A percentile compares a stretch with the other conserved stretches of the same genome.
phyloP scores from a whole-genome alignment of 2,113 vertebrate species.

The Petaurus breviceps region DNA sequence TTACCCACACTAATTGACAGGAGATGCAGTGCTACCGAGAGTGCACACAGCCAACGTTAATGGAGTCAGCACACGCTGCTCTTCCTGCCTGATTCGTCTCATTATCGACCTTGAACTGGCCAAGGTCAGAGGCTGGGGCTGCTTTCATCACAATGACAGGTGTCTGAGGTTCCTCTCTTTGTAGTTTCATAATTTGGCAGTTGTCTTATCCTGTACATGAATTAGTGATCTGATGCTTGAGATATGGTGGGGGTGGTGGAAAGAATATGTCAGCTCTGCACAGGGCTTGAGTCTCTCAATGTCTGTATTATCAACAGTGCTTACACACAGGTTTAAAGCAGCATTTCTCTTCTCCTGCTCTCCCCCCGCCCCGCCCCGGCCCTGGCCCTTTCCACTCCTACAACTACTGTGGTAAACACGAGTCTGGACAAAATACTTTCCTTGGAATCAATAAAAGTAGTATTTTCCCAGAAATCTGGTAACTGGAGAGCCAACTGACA shows the following conservation, averaged over 20 bases:
- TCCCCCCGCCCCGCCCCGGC: not conserved
- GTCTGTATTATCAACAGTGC: constrained; percentile 32
- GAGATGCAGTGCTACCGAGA: constrained; percentile 82
- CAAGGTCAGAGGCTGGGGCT: constrained; percentile 86
- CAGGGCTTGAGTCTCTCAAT: constrained; percentile 49
- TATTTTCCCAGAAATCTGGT: constrained; percentile 69
- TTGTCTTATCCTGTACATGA: constrained; percentile 85
- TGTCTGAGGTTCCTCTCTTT: constrained; percentile 85
- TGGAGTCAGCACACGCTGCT: constrained; percentile 83
- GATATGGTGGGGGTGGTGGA: constrained; percentile 67
- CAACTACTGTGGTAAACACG: constrained; percentile 19
- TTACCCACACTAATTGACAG: constrained; percentile 90
- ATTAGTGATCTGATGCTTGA: constrained; percentile 84
- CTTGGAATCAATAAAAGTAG: constrained; percentile 48
- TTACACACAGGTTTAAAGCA: not conserved
- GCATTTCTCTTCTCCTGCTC: constrained; percentile 7
- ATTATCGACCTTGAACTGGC: constrained; percentile 90
- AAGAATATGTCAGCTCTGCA: constrained; percentile 51
- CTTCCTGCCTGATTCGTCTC: constrained; percentile 87
- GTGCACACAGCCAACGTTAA: constrained; percentile 81
- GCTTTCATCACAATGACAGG: constrained; percentile 88
- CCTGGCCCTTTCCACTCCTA: not conserved
- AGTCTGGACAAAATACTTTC: not conserved
- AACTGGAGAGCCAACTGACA: constrained; percentile 54
- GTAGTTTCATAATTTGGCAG: constrained; percentile 87